Conservation (phyloP, 1,140 invertebrate species). For the Bombus difficillimus region DNA sequence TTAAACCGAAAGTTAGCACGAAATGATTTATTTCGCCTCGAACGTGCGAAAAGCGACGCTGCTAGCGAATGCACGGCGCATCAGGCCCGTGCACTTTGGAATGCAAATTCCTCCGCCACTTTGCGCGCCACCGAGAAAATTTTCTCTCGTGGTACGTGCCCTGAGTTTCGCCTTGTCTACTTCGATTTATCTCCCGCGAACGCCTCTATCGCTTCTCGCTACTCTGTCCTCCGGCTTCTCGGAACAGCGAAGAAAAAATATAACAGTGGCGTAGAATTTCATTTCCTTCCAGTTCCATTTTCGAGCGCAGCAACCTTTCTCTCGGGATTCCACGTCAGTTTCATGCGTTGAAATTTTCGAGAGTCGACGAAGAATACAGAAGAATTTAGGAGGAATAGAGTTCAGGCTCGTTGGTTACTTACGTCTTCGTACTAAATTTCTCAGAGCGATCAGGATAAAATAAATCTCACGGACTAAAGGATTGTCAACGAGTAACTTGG, state of each 20-base stretch:
- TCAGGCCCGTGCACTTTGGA: slow-evolving; percentile 21
- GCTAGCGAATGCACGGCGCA: slow-evolving; percentile 31
- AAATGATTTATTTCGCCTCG: slow-evolving; percentile 26
- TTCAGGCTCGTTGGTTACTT: too few relatives aligned
- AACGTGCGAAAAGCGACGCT: slow-evolving; percentile 5
- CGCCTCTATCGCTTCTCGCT: background rate
- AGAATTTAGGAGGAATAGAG: too few relatives aligned
- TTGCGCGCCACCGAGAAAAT: slow-evolving; percentile 18
- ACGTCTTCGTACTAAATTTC: too few relatives aligned
- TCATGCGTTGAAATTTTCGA: background rate
- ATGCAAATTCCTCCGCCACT: slow-evolving; percentile 37
- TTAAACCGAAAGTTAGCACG: slow-evolving; percentile 5
- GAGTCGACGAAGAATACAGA: too few relatives aligned
- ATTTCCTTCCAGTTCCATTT: background rate
- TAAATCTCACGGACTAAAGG: too few relatives aligned
- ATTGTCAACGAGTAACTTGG: too few relatives aligned
- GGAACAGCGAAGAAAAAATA: background rate
- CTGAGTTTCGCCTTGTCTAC: slow-evolving; percentile 1
- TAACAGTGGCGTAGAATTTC: background rate
- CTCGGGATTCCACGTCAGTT: background rate
- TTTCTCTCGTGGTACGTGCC: slow-evolving; percentile 32
- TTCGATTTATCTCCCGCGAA: background rate
- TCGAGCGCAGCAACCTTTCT: background rate
- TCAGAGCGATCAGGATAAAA: too few relatives aligned
- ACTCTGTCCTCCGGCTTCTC: background rate